Evolutionary conservation across 2,888 invertebrate genomes (phyloP), one percentile per base, ranked within the genome.

Genomic region (Idaea biselata): DNA sequence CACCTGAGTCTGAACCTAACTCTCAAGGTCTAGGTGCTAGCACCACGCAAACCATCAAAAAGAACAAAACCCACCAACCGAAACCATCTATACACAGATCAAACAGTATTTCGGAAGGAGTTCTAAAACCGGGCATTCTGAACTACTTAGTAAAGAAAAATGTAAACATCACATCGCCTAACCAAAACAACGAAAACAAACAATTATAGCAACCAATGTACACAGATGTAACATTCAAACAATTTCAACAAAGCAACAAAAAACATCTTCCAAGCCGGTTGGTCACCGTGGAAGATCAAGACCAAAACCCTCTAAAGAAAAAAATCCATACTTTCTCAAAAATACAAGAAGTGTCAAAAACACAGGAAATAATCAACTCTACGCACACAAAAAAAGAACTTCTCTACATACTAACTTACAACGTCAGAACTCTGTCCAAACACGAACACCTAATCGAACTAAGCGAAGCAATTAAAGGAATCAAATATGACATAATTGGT

Each of bases 221-320:
- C 55, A 55, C 17, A 55, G 55, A n/a, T 16, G 17, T 17, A n/a
- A 60, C 32, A 62, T 53, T 53, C 62, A 60, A 57, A 55, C 65
- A 59, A 60, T 57, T 61, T 61, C 16, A 62, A 17, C 11, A 55
- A 61, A 60, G 16, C 33, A 25, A 25, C 25, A 25, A 25, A 25
- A 25, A 25, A 14, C 53, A 67, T 63, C 68, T 67, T 68, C 70
- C 70, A 69, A 25, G 33, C 67, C 68, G 68, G 68, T 64, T 44
- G 70, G 70, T 71, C 69, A 69, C 70, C 68, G 72, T 60, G 72
- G 68, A 66, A 69, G 68, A 70, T 63, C 58, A 58, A 57, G 69
- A 72, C 70, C 65, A 67, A 33, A 70, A 69, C 64, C 66, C 69
- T 57, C 70, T 67, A 69, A 68, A 60, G 18, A 64, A 55, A 16